Percentiles rank a stretch among this genome's conserved stretches.
These are phyloP conservation scores for Ridgeia piscesae DNA, from an alignment of 1,140 invertebrate species.

Conservation along the genomic window DNA sequence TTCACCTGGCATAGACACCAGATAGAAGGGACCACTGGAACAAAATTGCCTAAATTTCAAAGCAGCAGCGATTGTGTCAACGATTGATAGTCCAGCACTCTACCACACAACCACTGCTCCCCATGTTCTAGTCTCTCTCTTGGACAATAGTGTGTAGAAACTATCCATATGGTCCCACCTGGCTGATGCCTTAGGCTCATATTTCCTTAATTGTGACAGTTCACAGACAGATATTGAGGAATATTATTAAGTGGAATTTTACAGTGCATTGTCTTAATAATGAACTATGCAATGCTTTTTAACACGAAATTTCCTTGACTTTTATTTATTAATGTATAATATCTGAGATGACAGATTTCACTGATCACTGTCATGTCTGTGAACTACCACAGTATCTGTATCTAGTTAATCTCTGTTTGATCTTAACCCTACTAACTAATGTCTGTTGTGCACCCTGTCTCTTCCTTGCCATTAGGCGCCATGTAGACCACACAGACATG, in stretches of 20 bases:
- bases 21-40: too few relatives aligned
- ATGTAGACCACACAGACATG: constrained; percentile 30
- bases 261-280: neutral
- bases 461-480: neutral
- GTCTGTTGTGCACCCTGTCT: neutral
- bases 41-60: too few relatives aligned
- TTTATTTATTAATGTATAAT: neutral
- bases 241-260: neutral
- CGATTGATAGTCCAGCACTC: too few relatives aligned
- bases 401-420: neutral
- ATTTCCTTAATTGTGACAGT: neutral
- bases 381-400: constrained; percentile 26
- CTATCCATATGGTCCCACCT: neutral
- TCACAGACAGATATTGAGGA: neutral
- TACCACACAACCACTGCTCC: too few relatives aligned
- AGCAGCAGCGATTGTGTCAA: too few relatives aligned
- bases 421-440: constrained; percentile 9
- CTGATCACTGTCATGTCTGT: constrained; percentile 24
- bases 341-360: neutral
- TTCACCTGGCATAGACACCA: too few relatives aligned
- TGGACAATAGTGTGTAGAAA: neutral
- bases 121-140: neutral
- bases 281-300: neutral
- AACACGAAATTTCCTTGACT: neutral
- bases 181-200: neutral